phyloP scores from a whole-genome alignment of 2,888 invertebrate genomes.

The Acrocyrtus sp. region DNA sequence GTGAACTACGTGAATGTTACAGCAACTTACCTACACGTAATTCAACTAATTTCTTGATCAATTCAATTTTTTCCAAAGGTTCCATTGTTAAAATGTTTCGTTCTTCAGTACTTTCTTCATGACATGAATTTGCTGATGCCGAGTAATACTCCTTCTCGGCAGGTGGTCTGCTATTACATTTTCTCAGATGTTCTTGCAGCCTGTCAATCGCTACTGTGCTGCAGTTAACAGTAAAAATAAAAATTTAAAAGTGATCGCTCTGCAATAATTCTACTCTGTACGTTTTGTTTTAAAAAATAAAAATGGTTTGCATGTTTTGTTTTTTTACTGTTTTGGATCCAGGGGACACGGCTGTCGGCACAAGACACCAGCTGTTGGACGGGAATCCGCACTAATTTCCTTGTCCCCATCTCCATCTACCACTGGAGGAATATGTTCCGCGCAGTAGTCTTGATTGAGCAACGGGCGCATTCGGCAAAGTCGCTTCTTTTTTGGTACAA shows the following conservation, averaged over 20 bases:
- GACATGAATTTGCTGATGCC: neutral
- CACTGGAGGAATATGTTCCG: constrained; percentile 30
- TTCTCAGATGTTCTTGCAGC: constrained; percentile 66
- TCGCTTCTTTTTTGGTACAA: constrained; percentile 14
- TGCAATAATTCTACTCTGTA: too few relatives aligned
- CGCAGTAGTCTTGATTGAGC: constrained; percentile 16
- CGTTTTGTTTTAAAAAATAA: neutral
- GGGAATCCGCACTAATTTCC: neutral
- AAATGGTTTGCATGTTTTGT: neutral
- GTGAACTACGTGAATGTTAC: constrained; percentile 16
- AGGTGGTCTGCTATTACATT: constrained; percentile 65
- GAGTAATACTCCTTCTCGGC: constrained; percentile 55
- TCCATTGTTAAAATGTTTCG: constrained; percentile 30
- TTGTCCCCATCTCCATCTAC: neutral
- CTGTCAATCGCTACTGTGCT: constrained; percentile 67
- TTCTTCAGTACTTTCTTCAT: constrained; percentile 17
- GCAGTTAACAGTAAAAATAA: constrained; percentile 9
- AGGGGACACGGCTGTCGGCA: constrained; percentile 43
- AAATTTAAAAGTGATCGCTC: neutral
- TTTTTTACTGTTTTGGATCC: constrained; percentile 51
- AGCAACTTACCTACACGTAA: constrained; percentile 57
- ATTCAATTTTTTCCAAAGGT: constrained; percentile 56
- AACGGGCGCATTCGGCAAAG: constrained; percentile 19
- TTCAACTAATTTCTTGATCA: constrained; percentile 54
- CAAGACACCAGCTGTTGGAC: neutral